Evolutionary conservation across 2,113 vertebrate species (phyloP).

Genomic region (Trachemys scripta): DNA sequence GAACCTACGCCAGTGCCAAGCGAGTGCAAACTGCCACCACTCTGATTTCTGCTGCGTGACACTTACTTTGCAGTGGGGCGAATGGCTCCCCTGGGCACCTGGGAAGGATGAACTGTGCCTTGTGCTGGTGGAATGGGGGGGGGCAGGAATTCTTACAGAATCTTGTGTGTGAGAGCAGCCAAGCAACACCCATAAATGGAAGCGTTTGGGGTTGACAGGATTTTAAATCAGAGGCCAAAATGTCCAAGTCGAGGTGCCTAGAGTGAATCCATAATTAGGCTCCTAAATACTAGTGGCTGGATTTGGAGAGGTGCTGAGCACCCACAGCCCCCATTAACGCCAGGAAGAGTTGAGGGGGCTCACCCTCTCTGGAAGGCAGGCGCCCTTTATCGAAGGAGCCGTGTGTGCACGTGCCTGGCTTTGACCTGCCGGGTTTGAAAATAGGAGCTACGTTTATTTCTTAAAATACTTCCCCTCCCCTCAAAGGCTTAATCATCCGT

Average conservation of each 20-base stretch:
- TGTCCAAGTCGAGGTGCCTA: neutral
- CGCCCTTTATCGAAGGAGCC: neutral
- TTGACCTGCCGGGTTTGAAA: neutral
- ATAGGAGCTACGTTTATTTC: neutral
- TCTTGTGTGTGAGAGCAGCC: neutral
- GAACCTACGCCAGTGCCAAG: neutral
- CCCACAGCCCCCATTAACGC: neutral
- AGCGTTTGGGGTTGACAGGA: neutral
- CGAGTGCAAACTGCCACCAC: neutral
- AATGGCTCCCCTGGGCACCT: neutral
- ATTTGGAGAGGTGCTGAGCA: neutral
- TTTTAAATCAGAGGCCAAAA: neutral
- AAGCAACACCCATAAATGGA: neutral
- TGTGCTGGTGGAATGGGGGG: neutral
- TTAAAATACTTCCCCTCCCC: neutral
- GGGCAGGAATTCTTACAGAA: neutral
- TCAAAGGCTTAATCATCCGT: neutral
- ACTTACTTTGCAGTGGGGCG: neutral
- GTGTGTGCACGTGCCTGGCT: neutral
- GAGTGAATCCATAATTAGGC: neutral
- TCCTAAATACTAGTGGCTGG: neutral
- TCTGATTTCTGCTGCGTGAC: neutral
- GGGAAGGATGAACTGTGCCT: neutral
- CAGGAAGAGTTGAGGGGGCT: neutral
- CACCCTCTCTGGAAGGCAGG: neutral